Conservation (phyloP, 2,888 invertebrate genomes). For the Ceriagrion tenellum region DNA sequence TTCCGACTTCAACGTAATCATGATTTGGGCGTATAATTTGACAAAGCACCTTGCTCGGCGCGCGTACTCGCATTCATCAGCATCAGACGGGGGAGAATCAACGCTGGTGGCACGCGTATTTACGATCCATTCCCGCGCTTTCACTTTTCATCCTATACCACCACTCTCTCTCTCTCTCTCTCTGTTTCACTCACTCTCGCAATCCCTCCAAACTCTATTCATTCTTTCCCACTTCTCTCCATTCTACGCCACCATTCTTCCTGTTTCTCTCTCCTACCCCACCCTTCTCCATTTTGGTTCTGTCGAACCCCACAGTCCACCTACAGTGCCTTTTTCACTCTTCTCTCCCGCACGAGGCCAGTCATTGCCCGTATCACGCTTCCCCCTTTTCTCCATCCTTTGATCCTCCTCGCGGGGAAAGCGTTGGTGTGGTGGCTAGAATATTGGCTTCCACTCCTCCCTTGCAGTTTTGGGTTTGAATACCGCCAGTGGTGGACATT, state of each 20-base stretch:
- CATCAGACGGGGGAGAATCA: not conserved
- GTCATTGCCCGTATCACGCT: not conserved
- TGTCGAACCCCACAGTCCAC: not conserved
- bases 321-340: not conserved
- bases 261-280: not conserved
- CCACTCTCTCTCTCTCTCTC: not conserved
- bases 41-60: not conserved
- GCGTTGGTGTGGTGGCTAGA: too few species aligned
- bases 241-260: not conserved
- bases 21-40: constrained; percentile 8
- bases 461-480: too few species aligned
- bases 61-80: not conserved
- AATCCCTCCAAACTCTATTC: not conserved
- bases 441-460: not conserved
- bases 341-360: not conserved
- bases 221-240: not conserved
- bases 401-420: not conserved
- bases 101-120: not conserved
- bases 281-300: not conserved
- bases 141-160: constrained; percentile 31
- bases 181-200: not conserved
- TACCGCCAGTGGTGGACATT: too few species aligned
- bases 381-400: not conserved
- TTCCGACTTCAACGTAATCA: not conserved
- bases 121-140: constrained; percentile 22